Evolutionary conservation across 1,140 invertebrate species (phyloP), one percentile per base, ranked within the genome.

Genomic region (Heliconius melpomene): DNA sequence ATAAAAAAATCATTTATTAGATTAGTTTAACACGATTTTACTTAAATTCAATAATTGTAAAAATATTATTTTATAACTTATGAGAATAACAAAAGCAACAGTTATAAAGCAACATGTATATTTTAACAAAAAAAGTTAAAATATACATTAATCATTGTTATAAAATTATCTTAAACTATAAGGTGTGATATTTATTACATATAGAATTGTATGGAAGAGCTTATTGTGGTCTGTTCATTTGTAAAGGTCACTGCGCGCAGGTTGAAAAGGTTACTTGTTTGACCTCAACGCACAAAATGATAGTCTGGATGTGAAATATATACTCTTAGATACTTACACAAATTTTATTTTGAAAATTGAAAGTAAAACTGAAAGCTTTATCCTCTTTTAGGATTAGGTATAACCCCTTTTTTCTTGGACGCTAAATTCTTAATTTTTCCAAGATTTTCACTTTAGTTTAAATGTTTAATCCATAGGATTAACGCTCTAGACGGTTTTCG

Each of bases 181-280:
- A 26, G 20, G 60, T 66, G 23, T 66, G 60, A 66, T 29, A 66
- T 29, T 26, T 66, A 16, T 66, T 29, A 66, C 26, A 66, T 29
- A 29, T 66, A 29, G 3, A 29, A 0, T 66, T 29, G 9, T 70
- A 29, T 77, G 11, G 36, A 71, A 70, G 60, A 77, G 60, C 38
- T 46, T 46, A 70, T 26, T 71, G 20, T 60, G 38, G 26, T 38
- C 74, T 77, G 57, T 46, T 77, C 26, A 74, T 77, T 81, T 70
- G 46, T 66, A 81, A 81, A 81, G 79, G 79, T 81, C 76, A 81
- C 38, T 46, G 74, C 50, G 54, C 75, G 26, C 75, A 81, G 57
- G 76, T 81, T 75, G 75, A 74, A 81, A 81, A 81, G 79, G 79
- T 81, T 74, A 77, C 54, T 75, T 73, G 75, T 78, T 78, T 73